Conservation (phyloP, 2,797 vertebrate species). For the Melanotaenia boesemani region DNA sequence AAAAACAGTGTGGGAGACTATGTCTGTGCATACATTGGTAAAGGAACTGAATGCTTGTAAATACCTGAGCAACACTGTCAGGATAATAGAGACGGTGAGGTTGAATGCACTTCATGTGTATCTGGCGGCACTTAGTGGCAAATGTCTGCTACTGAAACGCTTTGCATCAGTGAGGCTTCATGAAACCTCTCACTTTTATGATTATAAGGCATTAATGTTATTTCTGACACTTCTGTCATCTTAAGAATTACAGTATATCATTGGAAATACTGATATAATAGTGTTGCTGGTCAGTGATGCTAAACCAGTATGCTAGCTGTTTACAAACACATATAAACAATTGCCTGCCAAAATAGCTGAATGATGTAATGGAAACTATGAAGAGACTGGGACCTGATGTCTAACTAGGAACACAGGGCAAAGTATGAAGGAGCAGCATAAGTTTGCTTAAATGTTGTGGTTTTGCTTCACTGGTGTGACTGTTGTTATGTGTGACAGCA, state of each 20-base stretch:
- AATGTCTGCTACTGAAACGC: conserved; percentile 35
- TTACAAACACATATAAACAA: conserved; percentile 70
- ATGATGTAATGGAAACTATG: conserved; percentile 79
- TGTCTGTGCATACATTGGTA: conserved; percentile 52
- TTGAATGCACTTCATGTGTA: conserved; percentile 21
- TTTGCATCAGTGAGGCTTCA: conserved; percentile 11
- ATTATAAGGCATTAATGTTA: conserved; percentile 42
- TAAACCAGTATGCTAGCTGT: conserved; percentile 42
- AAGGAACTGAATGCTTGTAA: conserved; percentile 61
- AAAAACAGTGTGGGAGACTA: conserved; percentile 41
- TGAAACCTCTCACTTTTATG: background rate
- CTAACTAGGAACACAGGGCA: conserved; percentile 59
- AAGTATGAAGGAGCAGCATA: conserved; percentile 39
- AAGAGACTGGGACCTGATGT: conserved; percentile 51
- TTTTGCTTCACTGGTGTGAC: conserved; percentile 30
- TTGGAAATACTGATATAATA: conserved; percentile 23
- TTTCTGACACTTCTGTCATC: conserved; percentile 24
- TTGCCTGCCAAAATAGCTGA: conserved; percentile 54
- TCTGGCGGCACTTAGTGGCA: conserved; percentile 74
- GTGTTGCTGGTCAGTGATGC: conserved; percentile 17
- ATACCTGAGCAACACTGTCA: conserved; percentile 53
- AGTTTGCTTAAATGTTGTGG: conserved; percentile 17
- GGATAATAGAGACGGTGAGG: conserved; percentile 38
- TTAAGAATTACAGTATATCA: conserved; percentile 16
- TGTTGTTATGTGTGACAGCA: conserved; percentile 11